These are phyloP conservation scores for Nymphalis polychloros DNA, from an alignment of 2,888 invertebrate species.

Conservation along the genomic window DNA sequence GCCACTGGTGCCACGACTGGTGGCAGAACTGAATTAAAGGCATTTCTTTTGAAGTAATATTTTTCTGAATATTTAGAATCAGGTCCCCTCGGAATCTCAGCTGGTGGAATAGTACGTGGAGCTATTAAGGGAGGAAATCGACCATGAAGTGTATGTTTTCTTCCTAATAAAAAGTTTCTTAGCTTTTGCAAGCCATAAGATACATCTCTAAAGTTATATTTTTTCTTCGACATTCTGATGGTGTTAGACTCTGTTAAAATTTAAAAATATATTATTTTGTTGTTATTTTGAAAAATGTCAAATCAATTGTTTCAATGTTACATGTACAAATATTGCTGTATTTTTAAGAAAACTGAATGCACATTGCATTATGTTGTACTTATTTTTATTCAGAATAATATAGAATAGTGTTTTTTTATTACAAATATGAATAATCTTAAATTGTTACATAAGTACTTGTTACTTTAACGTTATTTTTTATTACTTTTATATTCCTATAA, in stretches of 20 bases:
- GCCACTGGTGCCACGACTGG: constrained; percentile 68
- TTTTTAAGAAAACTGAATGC: no score
- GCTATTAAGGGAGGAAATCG: constrained; percentile 59
- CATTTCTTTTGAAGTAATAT: constrained; percentile 56
- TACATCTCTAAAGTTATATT: constrained; percentile 60
- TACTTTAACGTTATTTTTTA: no score
- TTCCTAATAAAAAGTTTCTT: constrained; percentile 62
- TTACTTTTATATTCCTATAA: no score
- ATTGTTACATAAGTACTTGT: no score
- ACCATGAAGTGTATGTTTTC: constrained; percentile 54
- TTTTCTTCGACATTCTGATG: constrained; percentile 34
- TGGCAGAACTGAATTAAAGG: constrained; percentile 58
- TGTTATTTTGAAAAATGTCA: not conserved
- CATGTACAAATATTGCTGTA: no score
- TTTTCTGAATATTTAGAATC: constrained; percentile 58
- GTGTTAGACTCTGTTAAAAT: not conserved
- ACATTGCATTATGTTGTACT: no score
- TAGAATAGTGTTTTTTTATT: no score
- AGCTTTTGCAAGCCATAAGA: constrained; percentile 52
- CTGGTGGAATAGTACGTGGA: constrained; percentile 60
- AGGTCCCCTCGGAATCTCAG: constrained; percentile 62
- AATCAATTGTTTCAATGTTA: not conserved
- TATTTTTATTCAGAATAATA: no score
- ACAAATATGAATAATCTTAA: no score
- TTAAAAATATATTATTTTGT: no score